These are phyloP conservation scores for Drosophila pseudotakahashii DNA, from an alignment of 2,888 invertebrate species.

Conservation along the genomic window DNA sequence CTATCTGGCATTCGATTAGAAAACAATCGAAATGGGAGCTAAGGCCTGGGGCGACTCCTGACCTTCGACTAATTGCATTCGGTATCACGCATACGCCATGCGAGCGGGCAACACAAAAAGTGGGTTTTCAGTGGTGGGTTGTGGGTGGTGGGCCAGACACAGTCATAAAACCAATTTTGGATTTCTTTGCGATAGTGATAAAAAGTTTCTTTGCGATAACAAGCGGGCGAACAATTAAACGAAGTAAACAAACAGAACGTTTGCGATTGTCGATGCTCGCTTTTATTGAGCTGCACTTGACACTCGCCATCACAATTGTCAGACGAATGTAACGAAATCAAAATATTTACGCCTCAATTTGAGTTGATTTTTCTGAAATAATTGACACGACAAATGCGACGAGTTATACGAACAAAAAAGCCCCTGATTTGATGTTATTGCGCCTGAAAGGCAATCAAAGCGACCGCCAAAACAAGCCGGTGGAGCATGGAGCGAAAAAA, in stretches of 20 bases:
- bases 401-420: conserved; percentile 32
- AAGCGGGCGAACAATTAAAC: conserved; percentile 37
- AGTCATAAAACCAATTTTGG: conserved; percentile 14
- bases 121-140: not conserved
- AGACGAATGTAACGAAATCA: conserved; percentile 47
- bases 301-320: conserved; percentile 39
- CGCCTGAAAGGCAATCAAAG: conserved; percentile 58
- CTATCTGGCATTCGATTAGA: conserved; percentile 40
- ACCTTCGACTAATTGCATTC: conserved; percentile 32
- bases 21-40: conserved; percentile 30
- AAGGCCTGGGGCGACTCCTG: conserved; percentile 1
- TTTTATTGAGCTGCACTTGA: conserved; percentile 36
- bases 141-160: conserved; percentile 7
- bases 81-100: conserved; percentile 38
- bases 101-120: conserved; percentile 10
- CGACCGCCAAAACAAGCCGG: conserved; percentile 33
- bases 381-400: conserved; percentile 50
- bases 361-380: conserved; percentile 54
- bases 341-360: conserved; percentile 63
- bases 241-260: conserved; percentile 20
- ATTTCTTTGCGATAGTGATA: conserved; percentile 46
- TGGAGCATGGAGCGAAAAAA: conserved; percentile 3
- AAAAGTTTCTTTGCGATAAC: conserved; percentile 34
- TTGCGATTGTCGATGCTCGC: conserved; percentile 14
- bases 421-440: conserved; percentile 46